A percentile compares a stretch with the other conserved stretches of the same genome.
These are phyloP conservation scores for Hycleus phaleratus DNA, from an alignment of 1,140 invertebrate genomes.

Conservation along the genomic window DNA sequence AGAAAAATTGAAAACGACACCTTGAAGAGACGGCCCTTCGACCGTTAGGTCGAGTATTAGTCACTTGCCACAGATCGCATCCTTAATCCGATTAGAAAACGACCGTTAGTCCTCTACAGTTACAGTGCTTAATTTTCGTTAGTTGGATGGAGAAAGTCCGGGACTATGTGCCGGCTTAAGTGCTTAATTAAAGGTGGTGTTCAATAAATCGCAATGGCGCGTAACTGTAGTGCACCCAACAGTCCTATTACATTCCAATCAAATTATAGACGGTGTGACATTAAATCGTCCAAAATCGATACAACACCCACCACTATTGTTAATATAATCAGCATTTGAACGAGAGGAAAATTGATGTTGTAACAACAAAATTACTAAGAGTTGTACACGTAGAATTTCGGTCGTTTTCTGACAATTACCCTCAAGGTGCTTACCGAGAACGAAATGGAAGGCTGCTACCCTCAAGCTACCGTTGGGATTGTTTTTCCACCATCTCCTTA, in stretches of 20 bases:
- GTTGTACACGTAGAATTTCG: background rate
- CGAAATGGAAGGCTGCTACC: background rate
- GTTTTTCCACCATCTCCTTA: background rate
- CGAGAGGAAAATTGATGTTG: conserved; percentile 2
- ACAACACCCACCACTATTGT: background rate
- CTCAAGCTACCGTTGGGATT: background rate
- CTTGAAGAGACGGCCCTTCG: too few relatives aligned
- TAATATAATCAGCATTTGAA: conserved; percentile 7
- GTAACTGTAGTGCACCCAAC: conserved; percentile 18
- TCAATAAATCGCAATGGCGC: conserved; percentile 27
- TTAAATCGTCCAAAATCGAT: conserved; percentile 4
- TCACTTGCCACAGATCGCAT: background rate
- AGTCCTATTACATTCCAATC: conserved; percentile 26
- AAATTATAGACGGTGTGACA: conserved; percentile 19
- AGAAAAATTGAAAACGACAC: too few relatives aligned
- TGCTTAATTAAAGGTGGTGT: conserved; percentile 25
- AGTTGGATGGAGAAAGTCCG: background rate
- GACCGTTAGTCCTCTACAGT: conserved; percentile 2
- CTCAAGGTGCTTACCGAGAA: background rate
- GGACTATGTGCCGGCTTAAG: conserved; percentile 10
- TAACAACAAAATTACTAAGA: background rate
- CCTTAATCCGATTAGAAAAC: conserved; percentile 7
- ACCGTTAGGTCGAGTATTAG: background rate
- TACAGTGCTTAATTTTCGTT: conserved; percentile 21
- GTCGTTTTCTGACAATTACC: background rate